Evolutionary conservation across 2,113 vertebrate genomes (phyloP).

Genomic region (Oryzias woworae): DNA sequence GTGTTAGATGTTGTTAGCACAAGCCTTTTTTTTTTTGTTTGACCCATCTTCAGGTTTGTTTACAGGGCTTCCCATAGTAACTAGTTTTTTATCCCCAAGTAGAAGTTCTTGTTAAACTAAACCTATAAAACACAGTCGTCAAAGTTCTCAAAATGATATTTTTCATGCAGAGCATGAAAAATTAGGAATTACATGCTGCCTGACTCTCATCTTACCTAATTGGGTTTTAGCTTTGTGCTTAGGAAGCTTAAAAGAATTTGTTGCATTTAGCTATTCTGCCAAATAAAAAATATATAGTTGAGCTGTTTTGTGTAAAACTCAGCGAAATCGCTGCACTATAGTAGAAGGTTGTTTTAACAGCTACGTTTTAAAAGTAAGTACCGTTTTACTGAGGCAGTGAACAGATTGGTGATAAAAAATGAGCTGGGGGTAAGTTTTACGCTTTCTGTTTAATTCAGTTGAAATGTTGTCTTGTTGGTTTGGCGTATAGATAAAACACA

Average conservation of each 20-base stretch:
- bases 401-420: conserved; percentile 3
- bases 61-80: background rate
- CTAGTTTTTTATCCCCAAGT: background rate
- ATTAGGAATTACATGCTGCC: conserved; percentile 9
- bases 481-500: background rate
- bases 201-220: background rate
- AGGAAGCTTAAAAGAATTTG: background rate
- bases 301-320: background rate
- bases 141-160: background rate
- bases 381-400: conserved; percentile 10
- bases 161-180: background rate
- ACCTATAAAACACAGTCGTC: background rate
- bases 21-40: background rate
- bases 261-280: background rate
- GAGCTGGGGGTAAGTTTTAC: conserved; percentile 3
- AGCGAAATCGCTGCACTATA: background rate
- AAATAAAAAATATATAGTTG: background rate
- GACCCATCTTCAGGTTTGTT: background rate
- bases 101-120: background rate
- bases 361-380: conserved; percentile 10
- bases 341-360: conserved; percentile 3
- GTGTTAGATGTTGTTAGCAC: background rate
- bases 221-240: background rate
- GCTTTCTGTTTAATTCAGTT: conserved; percentile 11
- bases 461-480: conserved; percentile 17